Evolutionary conservation across 92 coral and sea anemone species (phyloP), one percentile per base, ranked within the genome.

Genomic region (Paramuricea clavata): DNA sequence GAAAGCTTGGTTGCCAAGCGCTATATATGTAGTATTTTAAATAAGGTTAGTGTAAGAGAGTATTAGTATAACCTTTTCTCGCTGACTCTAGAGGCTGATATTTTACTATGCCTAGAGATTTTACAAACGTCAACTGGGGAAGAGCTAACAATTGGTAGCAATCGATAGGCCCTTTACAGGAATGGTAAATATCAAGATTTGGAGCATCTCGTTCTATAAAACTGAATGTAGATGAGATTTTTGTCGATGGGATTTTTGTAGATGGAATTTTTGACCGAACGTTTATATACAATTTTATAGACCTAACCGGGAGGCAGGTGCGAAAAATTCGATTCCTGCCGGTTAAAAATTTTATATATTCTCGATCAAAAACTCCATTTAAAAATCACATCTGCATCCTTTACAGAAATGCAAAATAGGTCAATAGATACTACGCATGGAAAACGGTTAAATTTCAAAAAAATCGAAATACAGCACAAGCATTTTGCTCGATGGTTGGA

Each of bases 1-100:
- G 72, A 61, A 79, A 79, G 52, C 84, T 79, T 79, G 84, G 84
- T 67, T 79, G 36, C 84, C 84, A 79, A 79, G 84, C 73, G 84
- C 35, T 79, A n/a, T 2, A 60, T 36, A 6, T 23, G 32, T 49
- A 19, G 21, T 78, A 78, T 41, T 49, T 59, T 79, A 79, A 79
- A 79, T 79, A 79, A 50, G 72, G 39, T 65, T 65, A 26, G 39
- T 65, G 35, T 65, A 33, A 65, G 31, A 65, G 39, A 33, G 39
- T 65, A 33, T 27, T 65, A 65, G 15, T 65, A 0, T 28, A 65
- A 65, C 41, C 6, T 5, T 33, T 65, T 28, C 34, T 30, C 17
- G 25, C 19, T 65, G 32, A 6, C 19, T 1, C 23, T 3, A 10
- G 22, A 30, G 16, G 7, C 72, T 65, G 25, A 30, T 65, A 65